A percentile compares a stretch with the other conserved stretches of the same genome.
These are phyloP conservation scores for Neopipo cinnamomea DNA, from an alignment of 2,113 vertebrate genomes.

Conservation along the genomic window DNA sequence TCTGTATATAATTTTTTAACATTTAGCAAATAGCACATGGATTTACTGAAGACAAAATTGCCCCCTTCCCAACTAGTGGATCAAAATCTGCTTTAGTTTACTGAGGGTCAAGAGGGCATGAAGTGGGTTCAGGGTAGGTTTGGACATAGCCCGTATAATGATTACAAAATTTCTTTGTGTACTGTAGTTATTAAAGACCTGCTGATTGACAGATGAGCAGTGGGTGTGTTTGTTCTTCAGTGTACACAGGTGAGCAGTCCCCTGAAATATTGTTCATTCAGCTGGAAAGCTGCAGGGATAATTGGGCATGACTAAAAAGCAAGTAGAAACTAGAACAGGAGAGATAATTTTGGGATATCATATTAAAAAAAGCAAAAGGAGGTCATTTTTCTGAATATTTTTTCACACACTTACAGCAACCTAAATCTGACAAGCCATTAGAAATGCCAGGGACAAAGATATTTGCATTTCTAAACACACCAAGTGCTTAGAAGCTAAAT, in stretches of 20 bases:
- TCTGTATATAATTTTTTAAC: neutral
- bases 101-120: neutral
- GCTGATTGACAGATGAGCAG: neutral
- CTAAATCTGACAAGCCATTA: conserved; percentile 34
- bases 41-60: neutral
- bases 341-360: neutral
- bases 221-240: neutral
- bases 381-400: neutral
- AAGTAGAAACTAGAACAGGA: neutral
- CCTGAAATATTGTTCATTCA: conserved; percentile 2
- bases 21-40: neutral
- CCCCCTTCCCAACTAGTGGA: neutral
- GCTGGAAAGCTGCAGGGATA: neutral
- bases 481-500: neutral
- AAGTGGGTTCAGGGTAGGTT: neutral
- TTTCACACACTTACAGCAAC: neutral
- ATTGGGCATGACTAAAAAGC: neutral
- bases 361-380: conserved; percentile 12
- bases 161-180: neutral
- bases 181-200: neutral
- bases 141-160: neutral
- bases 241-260: neutral
- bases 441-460: conserved; percentile 7
- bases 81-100: neutral
- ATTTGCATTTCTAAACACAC: conserved; percentile 42